phyloP scores from a whole-genome alignment of 2,888 invertebrate genomes.

The Ernsta delagoae region DNA sequence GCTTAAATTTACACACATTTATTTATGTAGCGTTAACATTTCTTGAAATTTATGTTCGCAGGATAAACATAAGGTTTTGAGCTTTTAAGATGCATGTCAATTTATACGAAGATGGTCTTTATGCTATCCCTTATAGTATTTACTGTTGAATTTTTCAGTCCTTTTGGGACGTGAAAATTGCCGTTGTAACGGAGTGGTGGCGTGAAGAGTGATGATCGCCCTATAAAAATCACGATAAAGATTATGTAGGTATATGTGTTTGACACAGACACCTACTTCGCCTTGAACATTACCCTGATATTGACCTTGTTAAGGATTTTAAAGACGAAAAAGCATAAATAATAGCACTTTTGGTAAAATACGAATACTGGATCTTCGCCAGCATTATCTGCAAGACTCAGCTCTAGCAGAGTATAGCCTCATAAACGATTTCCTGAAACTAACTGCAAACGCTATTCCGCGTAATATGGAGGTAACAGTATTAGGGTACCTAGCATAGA shows the following conservation, averaged over 20 bases:
- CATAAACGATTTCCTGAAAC: slow-evolving; percentile 33
- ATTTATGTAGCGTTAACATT: slow-evolving; percentile 5
- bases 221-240: slow-evolving; percentile 10
- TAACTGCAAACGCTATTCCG: slow-evolving; percentile 30
- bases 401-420: slow-evolving; percentile 15
- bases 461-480: slow-evolving; percentile 23
- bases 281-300: slow-evolving; percentile 10
- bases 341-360: not conserved
- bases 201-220: slow-evolving; percentile 21
- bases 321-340: not conserved
- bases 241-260: too few relatives aligned
- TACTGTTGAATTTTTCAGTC: slow-evolving; percentile 55
- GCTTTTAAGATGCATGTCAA: slow-evolving; percentile 55
- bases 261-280: slow-evolving; percentile 31
- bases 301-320: not conserved
- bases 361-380: slow-evolving; percentile 17
- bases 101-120: slow-evolving; percentile 47
- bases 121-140: slow-evolving; percentile 60
- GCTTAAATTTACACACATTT: slow-evolving; percentile 37
- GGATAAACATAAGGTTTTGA: slow-evolving; percentile 54
- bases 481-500: slow-evolving; percentile 12
- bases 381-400: slow-evolving; percentile 23
- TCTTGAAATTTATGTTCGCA: not conserved
- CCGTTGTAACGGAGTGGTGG: slow-evolving; percentile 27
- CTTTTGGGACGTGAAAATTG: slow-evolving; percentile 45